A percentile compares a stretch with the other conserved stretches of the same genome.
phyloP scores from a whole-genome alignment of 2,797 vertebrate genomes.

The Nannoperca australis region DNA sequence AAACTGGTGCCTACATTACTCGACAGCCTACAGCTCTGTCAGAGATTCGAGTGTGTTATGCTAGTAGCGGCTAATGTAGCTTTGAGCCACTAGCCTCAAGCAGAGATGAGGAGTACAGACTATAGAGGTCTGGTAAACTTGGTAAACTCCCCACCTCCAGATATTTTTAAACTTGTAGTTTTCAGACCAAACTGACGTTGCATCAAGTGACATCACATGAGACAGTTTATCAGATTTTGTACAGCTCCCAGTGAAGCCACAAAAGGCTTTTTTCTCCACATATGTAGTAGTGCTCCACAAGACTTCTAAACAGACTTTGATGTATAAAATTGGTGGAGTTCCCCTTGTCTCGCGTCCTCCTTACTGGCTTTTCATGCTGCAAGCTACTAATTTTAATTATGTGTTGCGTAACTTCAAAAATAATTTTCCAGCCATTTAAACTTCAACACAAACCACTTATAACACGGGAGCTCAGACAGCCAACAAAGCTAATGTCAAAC shows the following conservation, averaged over 20 bases:
- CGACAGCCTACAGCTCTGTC: neutral
- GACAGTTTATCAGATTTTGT: conserved; percentile 3
- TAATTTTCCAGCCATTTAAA: conserved; percentile 36
- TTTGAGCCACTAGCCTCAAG: neutral
- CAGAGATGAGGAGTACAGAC: neutral
- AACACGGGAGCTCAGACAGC: conserved; percentile 20
- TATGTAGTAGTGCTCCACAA: neutral
- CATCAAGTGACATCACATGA: conserved; percentile 17
- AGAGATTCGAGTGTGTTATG: neutral
- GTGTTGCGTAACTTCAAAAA: conserved; percentile 29
- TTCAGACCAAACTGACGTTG: neutral
- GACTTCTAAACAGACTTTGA: conserved; percentile 1
- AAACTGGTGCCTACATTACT: neutral
- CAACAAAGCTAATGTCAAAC: conserved; percentile 21
- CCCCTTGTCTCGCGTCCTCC: conserved; percentile 1
- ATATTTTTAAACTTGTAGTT: neutral
- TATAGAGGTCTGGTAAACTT: neutral
- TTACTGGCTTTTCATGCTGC: conserved; percentile 14
- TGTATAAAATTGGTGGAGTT: conserved; percentile 19
- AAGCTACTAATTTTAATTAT: conserved; percentile 31
- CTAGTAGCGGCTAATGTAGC: neutral
- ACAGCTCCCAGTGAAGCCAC: conserved; percentile 8
- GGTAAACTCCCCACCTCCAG: neutral
- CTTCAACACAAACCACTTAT: conserved; percentile 34
- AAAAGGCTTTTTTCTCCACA: neutral